phyloP scores from a whole-genome alignment of 2,113 vertebrate species.

The Prunella fulvescens region DNA sequence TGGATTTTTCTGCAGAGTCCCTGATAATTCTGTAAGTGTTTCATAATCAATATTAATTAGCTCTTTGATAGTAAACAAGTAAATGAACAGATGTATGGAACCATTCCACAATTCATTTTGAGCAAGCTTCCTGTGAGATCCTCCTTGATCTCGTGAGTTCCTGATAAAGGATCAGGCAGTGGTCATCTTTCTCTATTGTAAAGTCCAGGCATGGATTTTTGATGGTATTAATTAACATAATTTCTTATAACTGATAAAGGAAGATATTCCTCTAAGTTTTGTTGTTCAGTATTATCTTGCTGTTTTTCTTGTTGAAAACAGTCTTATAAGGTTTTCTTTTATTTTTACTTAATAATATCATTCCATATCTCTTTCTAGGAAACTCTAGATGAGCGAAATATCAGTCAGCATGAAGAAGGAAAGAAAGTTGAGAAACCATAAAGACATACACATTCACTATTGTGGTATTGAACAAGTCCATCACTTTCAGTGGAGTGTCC shows the following conservation, averaged over 20 bases:
- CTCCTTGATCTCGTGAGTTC: not conserved
- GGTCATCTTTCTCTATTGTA: not conserved
- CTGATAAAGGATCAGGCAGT: not conserved
- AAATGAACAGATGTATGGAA: not conserved
- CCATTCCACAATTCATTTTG: not conserved
- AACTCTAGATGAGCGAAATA: not conserved
- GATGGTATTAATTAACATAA: not conserved
- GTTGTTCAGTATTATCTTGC: not conserved
- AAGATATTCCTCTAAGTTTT: not conserved
- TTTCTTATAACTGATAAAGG: not conserved
- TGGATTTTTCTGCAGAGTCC: not conserved
- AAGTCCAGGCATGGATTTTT: not conserved
- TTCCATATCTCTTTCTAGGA: not conserved
- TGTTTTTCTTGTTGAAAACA: not conserved
- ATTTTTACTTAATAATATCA: not conserved
- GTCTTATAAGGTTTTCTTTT: not conserved
- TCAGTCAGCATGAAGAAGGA: not conserved
- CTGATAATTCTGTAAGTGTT: not conserved
- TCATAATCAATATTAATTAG: not conserved
- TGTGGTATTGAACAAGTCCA: not conserved
- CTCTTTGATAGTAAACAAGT: not conserved
- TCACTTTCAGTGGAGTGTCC: not conserved
- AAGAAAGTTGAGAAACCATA: not conserved
- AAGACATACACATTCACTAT: not conserved
- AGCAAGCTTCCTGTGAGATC: not conserved